Conservation (phyloP, 2,797 vertebrate species). For the Sebastes nivosus region DNA sequence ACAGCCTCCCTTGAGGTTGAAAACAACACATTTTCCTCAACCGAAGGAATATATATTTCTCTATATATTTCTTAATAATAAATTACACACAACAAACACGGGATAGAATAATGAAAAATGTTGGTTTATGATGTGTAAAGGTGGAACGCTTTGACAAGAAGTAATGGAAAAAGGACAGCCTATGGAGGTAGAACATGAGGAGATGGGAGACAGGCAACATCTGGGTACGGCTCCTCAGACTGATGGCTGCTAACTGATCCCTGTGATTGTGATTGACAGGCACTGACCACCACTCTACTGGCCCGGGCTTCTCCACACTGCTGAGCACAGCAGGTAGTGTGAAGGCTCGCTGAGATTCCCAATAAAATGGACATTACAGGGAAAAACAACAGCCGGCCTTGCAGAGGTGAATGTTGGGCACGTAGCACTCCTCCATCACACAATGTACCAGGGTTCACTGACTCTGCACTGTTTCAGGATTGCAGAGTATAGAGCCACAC, state of each 20-base stretch:
- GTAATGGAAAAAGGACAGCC: conserved; percentile 39
- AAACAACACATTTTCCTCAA: conserved; percentile 33
- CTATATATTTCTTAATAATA: conserved; percentile 9
- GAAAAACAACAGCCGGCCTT: conserved; percentile 85
- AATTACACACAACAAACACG: conserved; percentile 1
- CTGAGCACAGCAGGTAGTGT: conserved; percentile 85
- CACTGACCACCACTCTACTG: conserved; percentile 82
- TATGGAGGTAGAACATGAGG: conserved; percentile 53
- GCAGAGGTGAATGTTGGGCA: conserved; percentile 82
- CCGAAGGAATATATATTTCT: background rate
- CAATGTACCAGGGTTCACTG: conserved; percentile 84
- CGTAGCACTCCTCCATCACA: conserved; percentile 82
- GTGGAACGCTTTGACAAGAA: conserved; percentile 27
- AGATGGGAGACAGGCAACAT: conserved; percentile 71
- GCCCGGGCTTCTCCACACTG: conserved; percentile 80
- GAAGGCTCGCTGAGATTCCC: conserved; percentile 85
- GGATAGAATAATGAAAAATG: conserved; percentile 25
- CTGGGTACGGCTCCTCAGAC: conserved; percentile 69
- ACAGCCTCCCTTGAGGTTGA: conserved; percentile 41
- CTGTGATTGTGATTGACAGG: conserved; percentile 87
- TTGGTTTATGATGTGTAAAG: conserved; percentile 21
- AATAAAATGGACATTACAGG: conserved; percentile 89
- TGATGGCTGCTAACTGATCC: conserved; percentile 84
- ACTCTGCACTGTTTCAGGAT: conserved; percentile 79
- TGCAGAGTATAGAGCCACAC: conserved; percentile 79